A percentile compares a stretch with the other conserved stretches of the same genome.
These are phyloP conservation scores for Perodicticus potto DNA, from an alignment of 2,797 vertebrate genomes.

Conservation along the genomic window DNA sequence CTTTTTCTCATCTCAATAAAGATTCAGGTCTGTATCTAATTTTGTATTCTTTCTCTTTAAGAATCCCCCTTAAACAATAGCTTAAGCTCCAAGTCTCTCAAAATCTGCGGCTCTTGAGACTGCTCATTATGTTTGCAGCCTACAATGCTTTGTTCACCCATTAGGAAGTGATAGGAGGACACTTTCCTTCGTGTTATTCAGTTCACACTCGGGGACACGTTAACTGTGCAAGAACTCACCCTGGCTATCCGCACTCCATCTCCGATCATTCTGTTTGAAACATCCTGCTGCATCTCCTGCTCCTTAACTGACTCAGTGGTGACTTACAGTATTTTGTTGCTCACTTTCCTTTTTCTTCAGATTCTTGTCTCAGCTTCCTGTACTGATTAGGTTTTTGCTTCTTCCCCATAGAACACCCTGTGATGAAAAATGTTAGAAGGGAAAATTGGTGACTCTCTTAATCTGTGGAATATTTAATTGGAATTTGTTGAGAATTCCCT, in stretches of 20 bases:
- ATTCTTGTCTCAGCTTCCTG: constrained; percentile 51
- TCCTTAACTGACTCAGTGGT: constrained; percentile 61
- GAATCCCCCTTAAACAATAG: neutral
- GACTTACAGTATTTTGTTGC: neutral
- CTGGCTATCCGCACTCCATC: constrained; percentile 59
- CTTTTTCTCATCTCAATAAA: constrained; percentile 30
- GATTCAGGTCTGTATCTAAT: neutral
- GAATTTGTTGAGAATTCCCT: constrained; percentile 51
- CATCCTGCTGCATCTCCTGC: neutral
- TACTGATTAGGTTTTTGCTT: constrained; percentile 54
- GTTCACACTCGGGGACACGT: constrained; percentile 40
- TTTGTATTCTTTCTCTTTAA: constrained; percentile 13
- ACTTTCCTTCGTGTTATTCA: neutral
- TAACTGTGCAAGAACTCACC: neutral
- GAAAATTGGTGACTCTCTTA: constrained; percentile 18
- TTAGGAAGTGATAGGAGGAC: neutral
- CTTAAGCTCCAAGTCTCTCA: neutral
- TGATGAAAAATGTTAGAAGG: constrained; percentile 61
- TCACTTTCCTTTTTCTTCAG: constrained; percentile 34
- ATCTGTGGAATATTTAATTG: constrained; percentile 67
- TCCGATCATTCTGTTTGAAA: constrained; percentile 31
- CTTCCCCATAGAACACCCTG: constrained; percentile 40
- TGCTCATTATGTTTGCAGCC: neutral
- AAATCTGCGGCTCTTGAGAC: neutral
- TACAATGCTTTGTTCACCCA: neutral